Base-by-base conservation (phyloP, 2,888 invertebrate species). In the Tenthredo scrophulariae region DNA sequence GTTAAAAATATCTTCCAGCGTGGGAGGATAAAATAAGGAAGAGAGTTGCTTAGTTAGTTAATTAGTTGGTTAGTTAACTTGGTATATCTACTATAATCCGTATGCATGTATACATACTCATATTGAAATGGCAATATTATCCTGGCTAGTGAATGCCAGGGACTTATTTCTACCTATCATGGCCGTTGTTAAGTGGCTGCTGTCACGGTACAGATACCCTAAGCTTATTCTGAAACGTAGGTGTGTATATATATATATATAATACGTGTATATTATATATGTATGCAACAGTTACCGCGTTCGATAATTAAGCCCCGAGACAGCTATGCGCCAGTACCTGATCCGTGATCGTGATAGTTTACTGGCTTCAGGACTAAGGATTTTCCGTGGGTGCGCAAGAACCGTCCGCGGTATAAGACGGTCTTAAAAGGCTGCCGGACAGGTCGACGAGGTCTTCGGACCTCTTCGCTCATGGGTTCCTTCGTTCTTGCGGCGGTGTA, bases 101-200 rank as follows among this genome's bases (percentile, higher is more conserved):
- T 54, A n/a, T 50, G n/a, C 0, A 54, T 54, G 18, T 50, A 50
- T 50, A 26, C 50, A 7, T 40, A 26, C 54, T n/a, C 40, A 62
- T 40, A 80, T 80, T 29, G 80, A 80, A 80, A 80, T 80, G 80
- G 80, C 80, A 62, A 80, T 80, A 62, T 80, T 80, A 80, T n/a
- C 26, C 26, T 62, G 62, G 58, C 37, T 40, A 18, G 40, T 62
- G 40, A 62, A 80, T 62, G 50, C 37, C 80, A 50, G 37, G 18
- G 18, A 62, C 22, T 80, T 62, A 62, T 54, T 77, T 46, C 54
- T 40, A 40, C 46, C 77, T 33, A 22, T 77, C 77, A 77, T 54
- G 54, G 29, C 13, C 18, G 37, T 80, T 33, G 80, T 80, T 80
- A 80, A 80, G 80, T 80, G 80, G 80, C 33, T 40, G 40, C 62